Percentiles rank a stretch among this genome's conserved stretches.
Conservation (phyloP, 2,113 vertebrate genomes). For the Xiphophorus maculatus region DNA sequence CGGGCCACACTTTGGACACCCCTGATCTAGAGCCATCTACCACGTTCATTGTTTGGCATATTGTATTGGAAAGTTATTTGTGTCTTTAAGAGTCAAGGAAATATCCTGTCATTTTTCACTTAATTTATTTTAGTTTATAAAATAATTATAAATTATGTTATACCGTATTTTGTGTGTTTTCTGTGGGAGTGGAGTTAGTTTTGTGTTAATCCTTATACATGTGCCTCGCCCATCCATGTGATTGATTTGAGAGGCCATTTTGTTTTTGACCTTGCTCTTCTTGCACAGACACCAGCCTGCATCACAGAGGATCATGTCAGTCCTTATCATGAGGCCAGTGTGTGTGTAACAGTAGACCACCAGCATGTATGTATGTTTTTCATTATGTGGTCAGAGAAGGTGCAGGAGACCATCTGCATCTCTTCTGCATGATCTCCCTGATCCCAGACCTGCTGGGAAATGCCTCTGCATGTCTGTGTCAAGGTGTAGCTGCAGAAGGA, state of each 20-base stretch:
- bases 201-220: slow-evolving; percentile 41
- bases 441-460: slow-evolving; percentile 63
- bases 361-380: neutral
- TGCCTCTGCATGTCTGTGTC: slow-evolving; percentile 23
- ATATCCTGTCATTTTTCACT: no score
- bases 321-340: slow-evolving; percentile 43
- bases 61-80: no score
- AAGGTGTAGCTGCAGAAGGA: slow-evolving; percentile 21
- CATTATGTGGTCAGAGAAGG: slow-evolving; percentile 34
- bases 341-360: slow-evolving; percentile 16
- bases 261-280: slow-evolving; percentile 60
- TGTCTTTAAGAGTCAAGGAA: no score
- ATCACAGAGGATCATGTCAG: slow-evolving; percentile 35
- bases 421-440: slow-evolving; percentile 64
- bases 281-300: slow-evolving; percentile 19
- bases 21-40: no score
- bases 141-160: no score
- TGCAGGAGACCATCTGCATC: slow-evolving; percentile 48
- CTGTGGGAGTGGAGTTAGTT: slow-evolving; percentile 4
- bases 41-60: neutral
- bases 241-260: slow-evolving; percentile 55
- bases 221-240: slow-evolving; percentile 29
- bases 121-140: no score
- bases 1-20: no score
- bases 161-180: neutral